These are phyloP conservation scores for Chrysotoxum bicinctum DNA, from an alignment of 2,888 invertebrate genomes.

Conservation along the genomic window DNA sequence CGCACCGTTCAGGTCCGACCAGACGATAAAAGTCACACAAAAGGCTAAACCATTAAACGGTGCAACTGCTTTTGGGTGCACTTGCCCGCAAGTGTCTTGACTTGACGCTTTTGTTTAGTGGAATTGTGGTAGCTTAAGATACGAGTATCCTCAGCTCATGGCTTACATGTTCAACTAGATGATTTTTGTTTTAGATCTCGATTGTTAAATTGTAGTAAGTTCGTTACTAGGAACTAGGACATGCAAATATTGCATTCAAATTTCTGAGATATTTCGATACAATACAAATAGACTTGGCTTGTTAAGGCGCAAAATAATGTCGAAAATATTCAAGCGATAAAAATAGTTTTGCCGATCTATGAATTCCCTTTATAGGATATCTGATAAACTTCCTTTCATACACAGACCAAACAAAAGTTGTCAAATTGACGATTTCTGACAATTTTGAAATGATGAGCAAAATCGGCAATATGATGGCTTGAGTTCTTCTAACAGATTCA, in stretches of 20 bases:
- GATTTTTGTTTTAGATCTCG: slow-evolving; percentile 11
- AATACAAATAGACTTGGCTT: neutral
- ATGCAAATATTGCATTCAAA: slow-evolving; percentile 38
- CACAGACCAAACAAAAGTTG: too few relatives aligned
- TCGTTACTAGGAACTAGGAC: slow-evolving; percentile 3
- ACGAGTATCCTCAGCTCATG: slow-evolving; percentile 6
- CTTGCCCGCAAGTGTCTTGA: slow-evolving; percentile 42
- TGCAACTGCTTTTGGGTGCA: slow-evolving; percentile 34
- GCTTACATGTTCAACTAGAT: slow-evolving; percentile 45
- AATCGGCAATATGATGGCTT: too few relatives aligned
- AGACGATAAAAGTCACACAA: slow-evolving; percentile 51
- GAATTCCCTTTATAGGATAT: too few relatives aligned
- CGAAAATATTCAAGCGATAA: too few relatives aligned
- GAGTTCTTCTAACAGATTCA: too few relatives aligned
- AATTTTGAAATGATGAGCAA: too few relatives aligned
- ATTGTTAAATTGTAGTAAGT: slow-evolving; percentile 13
- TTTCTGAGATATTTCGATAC: neutral
- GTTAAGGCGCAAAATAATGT: too few relatives aligned
- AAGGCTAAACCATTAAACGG: slow-evolving; percentile 31
- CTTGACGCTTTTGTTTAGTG: slow-evolving; percentile 23
- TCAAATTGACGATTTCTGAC: too few relatives aligned
- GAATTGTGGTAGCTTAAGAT: slow-evolving; percentile 27
- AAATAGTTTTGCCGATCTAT: too few relatives aligned
- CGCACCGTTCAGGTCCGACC: neutral
- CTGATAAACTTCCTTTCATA: too few relatives aligned